Evolutionary conservation across 2,797 vertebrate genomes (phyloP).

Genomic region (Catamblyrhynchus diadema): DNA sequence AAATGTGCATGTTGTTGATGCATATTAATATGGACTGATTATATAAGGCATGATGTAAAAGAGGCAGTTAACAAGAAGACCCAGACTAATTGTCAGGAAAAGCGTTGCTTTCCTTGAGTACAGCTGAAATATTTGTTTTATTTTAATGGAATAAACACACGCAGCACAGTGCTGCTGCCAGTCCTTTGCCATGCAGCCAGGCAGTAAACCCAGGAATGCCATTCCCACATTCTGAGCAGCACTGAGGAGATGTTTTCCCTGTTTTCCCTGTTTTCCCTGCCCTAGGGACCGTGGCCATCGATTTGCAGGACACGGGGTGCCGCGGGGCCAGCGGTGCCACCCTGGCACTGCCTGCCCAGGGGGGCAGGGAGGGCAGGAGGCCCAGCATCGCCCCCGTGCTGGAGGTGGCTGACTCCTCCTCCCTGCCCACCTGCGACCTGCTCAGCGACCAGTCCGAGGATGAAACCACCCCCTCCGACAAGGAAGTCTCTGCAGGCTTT

Average conservation of each 20-base stretch:
- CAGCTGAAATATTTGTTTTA: not conserved
- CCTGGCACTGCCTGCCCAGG: conserved; percentile 77
- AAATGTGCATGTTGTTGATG: not conserved
- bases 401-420: conserved; percentile 86
- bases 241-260: not conserved
- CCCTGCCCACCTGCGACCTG: conserved; percentile 84
- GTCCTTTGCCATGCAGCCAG: not conserved
- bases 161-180: not conserved
- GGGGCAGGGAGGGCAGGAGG: conserved; percentile 75
- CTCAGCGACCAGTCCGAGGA: conserved; percentile 89
- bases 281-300: conserved; percentile 81
- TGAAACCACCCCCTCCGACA: conserved; percentile 80
- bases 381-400: conserved; percentile 87
- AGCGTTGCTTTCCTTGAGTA: not conserved
- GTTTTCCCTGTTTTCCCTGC: not conserved
- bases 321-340: conserved; percentile 66
- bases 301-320: conserved; percentile 79
- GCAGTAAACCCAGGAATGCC: rapidly evolving
- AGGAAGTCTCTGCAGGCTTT: conserved; percentile 75
- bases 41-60: not conserved
- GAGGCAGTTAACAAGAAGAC: not conserved
- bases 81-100: not conserved
- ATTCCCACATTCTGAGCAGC: not conserved
- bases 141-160: not conserved
- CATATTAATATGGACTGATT: not conserved